Evolutionary conservation across 1,140 invertebrate species (phyloP).

Genomic region (Spodoptera litura): DNA sequence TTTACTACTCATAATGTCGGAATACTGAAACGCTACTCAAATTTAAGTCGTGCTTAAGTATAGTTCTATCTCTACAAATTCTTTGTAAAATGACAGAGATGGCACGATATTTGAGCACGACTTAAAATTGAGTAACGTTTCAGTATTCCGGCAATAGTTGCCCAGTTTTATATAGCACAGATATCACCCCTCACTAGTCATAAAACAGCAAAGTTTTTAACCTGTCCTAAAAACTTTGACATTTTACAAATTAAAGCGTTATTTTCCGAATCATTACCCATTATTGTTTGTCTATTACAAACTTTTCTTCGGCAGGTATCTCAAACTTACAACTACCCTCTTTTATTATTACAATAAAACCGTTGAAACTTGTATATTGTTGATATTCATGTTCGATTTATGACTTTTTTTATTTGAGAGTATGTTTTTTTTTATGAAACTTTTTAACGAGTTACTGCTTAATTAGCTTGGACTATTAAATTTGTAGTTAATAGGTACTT

Average conservation of each 20-base stretch:
- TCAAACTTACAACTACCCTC: slow-evolving; percentile 19
- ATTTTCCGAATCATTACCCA: slow-evolving; percentile 36
- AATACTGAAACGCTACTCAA: too few species aligned
- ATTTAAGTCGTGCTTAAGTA: too few species aligned
- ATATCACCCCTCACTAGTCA: not conserved
- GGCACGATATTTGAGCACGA: too few species aligned
- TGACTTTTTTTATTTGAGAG: slow-evolving; percentile 66
- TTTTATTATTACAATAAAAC: slow-evolving; percentile 24
- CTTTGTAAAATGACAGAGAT: too few species aligned
- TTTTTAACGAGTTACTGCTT: slow-evolving; percentile 75
- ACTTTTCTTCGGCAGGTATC: slow-evolving; percentile 27
- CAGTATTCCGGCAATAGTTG: too few species aligned
- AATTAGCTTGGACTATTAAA: slow-evolving; percentile 69
- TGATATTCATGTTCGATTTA: slow-evolving; percentile 72
- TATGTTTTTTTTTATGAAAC: slow-evolving; percentile 68
- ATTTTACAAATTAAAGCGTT: slow-evolving; percentile 16
- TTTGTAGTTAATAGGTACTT: slow-evolving; percentile 39
- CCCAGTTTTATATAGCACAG: too few species aligned
- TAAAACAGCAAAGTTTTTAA: slow-evolving; percentile 22
- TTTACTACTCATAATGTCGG: too few species aligned
- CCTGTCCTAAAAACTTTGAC: slow-evolving; percentile 16
- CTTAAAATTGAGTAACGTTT: too few species aligned
- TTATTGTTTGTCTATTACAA: slow-evolving; percentile 34
- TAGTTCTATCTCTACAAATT: too few species aligned
- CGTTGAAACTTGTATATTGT: slow-evolving; percentile 38